phyloP scores from a whole-genome alignment of 1,140 invertebrate species.

The Drosophila parabipectinata region DNA sequence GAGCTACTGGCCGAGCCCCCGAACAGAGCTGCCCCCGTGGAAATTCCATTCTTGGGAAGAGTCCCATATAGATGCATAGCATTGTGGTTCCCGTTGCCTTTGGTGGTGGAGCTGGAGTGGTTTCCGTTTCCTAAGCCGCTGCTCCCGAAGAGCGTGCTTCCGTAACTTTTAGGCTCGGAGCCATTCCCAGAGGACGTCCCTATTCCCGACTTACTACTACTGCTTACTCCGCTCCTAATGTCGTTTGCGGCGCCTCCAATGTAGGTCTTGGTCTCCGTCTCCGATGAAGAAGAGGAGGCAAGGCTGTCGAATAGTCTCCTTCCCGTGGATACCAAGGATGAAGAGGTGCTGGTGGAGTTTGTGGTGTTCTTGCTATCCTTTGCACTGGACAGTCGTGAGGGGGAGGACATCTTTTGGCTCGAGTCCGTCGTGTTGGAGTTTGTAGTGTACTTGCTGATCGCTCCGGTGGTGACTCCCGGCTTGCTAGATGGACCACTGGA shows the following conservation, averaged over 20 bases:
- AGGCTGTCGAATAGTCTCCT: conserved; percentile 77
- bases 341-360: conserved; percentile 48
- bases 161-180: conserved; percentile 61
- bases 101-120: conserved; percentile 61
- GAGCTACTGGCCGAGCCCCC: conserved; percentile 54
- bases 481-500: conserved; percentile 32
- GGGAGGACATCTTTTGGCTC: conserved; percentile 62
- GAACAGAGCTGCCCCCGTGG: conserved; percentile 61
- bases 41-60: conserved; percentile 74
- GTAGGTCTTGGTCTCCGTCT: conserved; percentile 76
- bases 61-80: conserved; percentile 81
- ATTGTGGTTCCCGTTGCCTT: conserved; percentile 66
- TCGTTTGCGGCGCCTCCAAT: conserved; percentile 71
- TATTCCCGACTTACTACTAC: conserved; percentile 58
- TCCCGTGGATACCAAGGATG: conserved; percentile 74
- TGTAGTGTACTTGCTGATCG: conserved; percentile 69
- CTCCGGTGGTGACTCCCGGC: conserved; percentile 59
- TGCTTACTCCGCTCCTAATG: conserved; percentile 52
- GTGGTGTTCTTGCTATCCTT: conserved; percentile 40
- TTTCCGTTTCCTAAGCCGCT: conserved; percentile 60
- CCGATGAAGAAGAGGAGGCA: conserved; percentile 74
- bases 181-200: conserved; percentile 1
- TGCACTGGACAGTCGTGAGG: conserved; percentile 49
- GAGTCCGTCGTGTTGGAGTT: conserved; percentile 37
- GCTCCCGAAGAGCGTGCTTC: conserved; percentile 65